Conservation (phyloP, 2,888 invertebrate genomes). For the Ganaspis brasiliensis region DNA sequence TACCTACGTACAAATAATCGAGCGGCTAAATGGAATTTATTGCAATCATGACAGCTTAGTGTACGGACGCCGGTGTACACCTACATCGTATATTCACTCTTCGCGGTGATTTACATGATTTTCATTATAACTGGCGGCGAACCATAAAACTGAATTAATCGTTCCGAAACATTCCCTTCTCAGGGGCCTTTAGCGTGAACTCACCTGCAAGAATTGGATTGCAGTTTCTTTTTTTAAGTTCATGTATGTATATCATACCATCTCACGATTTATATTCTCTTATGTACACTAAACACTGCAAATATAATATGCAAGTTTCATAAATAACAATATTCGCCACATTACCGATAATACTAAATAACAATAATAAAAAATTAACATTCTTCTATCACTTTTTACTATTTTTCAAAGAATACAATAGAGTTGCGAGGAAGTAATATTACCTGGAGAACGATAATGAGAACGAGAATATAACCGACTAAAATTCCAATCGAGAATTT, state of each 20-base stretch:
- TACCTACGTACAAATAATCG: constrained; percentile 24
- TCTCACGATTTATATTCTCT: constrained; percentile 6
- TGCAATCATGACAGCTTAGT: constrained; percentile 64
- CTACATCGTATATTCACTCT: constrained; percentile 50
- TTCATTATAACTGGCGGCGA: constrained; percentile 61
- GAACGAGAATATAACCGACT: no score
- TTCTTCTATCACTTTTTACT: no score
- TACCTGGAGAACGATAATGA: no score
- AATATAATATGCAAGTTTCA: background rate
- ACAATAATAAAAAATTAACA: no score
- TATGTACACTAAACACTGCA: constrained; percentile 9
- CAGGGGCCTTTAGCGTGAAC: constrained; percentile 29
- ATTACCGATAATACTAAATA: no score
- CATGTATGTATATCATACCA: constrained; percentile 18
- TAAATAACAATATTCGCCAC: constrained; percentile 15
- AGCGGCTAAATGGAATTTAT: constrained; percentile 71
- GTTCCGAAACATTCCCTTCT: constrained; percentile 58
- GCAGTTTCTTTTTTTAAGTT: constrained; percentile 24
- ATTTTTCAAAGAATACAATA: no score
- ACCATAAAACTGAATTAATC: constrained; percentile 71
- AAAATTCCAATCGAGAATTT: no score
- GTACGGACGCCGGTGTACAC: constrained; percentile 44
- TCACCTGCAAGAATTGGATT: constrained; percentile 42
- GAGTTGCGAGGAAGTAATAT: no score
- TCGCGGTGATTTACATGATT: constrained; percentile 64